Conservation (phyloP, 2,113 vertebrate species). For the Aspidoscelis tigris region DNA sequence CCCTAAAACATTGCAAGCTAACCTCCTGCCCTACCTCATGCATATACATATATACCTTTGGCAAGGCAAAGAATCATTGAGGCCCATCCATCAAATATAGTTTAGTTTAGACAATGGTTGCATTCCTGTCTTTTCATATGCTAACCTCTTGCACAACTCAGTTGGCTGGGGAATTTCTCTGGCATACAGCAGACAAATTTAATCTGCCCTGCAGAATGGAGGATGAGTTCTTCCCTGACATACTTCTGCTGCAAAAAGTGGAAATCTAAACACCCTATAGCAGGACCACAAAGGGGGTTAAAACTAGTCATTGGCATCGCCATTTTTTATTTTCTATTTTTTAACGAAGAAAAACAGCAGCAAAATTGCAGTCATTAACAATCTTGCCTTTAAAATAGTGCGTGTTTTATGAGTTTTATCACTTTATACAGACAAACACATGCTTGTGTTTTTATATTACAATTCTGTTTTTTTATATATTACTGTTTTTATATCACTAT, state of each 20-base stretch:
- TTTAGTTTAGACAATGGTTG: slow-evolving; percentile 14
- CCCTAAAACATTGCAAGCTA: background rate
- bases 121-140: slow-evolving; percentile 6
- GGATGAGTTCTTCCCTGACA: background rate
- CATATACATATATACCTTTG: background rate
- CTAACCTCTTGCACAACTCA: slow-evolving; percentile 12
- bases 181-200: background rate
- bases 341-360: too few relatives aligned
- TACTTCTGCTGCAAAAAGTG: background rate
- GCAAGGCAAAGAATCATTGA: slow-evolving; percentile 25
- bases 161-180: background rate
- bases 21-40: background rate
- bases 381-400: too few relatives aligned
- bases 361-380: too few relatives aligned
- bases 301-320: background rate
- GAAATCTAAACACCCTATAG: background rate
- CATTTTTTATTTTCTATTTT: background rate
- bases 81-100: slow-evolving; percentile 11
- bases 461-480: too few relatives aligned
- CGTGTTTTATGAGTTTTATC: too few relatives aligned
- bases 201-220: background rate
- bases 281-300: background rate
- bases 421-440: too few relatives aligned
- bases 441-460: too few relatives aligned
- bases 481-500: too few relatives aligned